A percentile compares a stretch with the other conserved stretches of the same genome.
These are phyloP conservation scores for Blomia tropicalis DNA, from an alignment of 2,888 invertebrate species.

Conservation along the genomic window DNA sequence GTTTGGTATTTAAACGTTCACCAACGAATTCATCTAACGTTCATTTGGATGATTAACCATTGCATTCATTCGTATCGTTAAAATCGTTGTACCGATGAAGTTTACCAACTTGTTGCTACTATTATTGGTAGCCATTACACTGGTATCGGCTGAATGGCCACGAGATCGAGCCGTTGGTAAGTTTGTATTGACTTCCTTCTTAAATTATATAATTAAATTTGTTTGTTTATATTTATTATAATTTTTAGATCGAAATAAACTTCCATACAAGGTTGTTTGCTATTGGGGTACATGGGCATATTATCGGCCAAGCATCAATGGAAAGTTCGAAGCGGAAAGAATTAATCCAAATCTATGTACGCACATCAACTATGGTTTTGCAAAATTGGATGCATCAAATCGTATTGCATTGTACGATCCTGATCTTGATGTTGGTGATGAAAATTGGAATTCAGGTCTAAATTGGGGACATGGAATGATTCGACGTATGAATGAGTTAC, in stretches of 20 bases:
- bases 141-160: background rate
- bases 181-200: too few relatives aligned
- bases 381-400: constrained; percentile 45
- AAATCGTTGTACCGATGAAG: too few relatives aligned
- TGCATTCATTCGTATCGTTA: too few relatives aligned
- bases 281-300: constrained; percentile 22
- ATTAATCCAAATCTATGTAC: constrained; percentile 45
- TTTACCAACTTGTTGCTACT: background rate
- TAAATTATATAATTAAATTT: too few relatives aligned
- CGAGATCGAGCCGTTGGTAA: background rate
- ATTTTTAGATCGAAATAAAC: constrained; percentile 18
- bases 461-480: constrained; percentile 34
- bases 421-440: constrained; percentile 46
- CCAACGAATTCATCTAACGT: too few relatives aligned
- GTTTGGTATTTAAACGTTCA: too few relatives aligned
- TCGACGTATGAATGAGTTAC: constrained; percentile 28
- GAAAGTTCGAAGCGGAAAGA: background rate
- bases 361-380: constrained; percentile 56
- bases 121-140: background rate
- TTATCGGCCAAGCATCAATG: constrained; percentile 3
- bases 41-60: too few relatives aligned
- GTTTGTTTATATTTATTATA: too few relatives aligned
- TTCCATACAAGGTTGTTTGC: constrained; percentile 13
- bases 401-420: constrained; percentile 48
- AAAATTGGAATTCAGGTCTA: constrained; percentile 35